Conservation (phyloP, 2,888 invertebrate genomes). For the Pardosa pseudoannulata region DNA sequence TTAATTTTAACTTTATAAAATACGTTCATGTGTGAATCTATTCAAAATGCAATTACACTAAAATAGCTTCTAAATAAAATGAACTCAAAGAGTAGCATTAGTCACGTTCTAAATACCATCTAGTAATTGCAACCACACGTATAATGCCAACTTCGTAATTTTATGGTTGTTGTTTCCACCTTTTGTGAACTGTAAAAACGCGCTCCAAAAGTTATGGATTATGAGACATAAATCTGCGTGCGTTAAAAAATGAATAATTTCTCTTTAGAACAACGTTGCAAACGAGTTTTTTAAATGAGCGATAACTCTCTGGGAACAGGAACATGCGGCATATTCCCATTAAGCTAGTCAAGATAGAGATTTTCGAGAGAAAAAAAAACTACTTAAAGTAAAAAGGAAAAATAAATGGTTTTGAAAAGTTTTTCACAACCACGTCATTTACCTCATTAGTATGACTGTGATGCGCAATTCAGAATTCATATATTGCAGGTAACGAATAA, state of each 20-base stretch:
- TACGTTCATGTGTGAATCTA: background rate
- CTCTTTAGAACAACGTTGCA: constrained; percentile 1
- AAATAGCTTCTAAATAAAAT: background rate
- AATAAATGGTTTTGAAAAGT: constrained; percentile 10
- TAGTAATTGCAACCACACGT: background rate
- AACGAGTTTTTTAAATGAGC: constrained; percentile 31
- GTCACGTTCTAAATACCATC: background rate
- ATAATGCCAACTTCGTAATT: background rate
- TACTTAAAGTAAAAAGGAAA: constrained; percentile 24
- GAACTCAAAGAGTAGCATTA: background rate
- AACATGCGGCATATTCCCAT: constrained; percentile 29
- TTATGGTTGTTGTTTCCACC: background rate
- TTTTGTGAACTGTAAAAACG: background rate
- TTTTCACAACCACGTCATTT: background rate
- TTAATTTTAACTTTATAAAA: no score
- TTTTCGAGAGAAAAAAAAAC: constrained; percentile 25
- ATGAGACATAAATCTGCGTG: constrained; percentile 40
- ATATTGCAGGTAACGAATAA: no score
- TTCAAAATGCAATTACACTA: background rate
- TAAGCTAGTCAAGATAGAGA: constrained; percentile 3
- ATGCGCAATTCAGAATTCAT: no score
- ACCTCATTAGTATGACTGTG: background rate
- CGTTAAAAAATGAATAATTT: constrained; percentile 27
- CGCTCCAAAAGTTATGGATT: constrained; percentile 9
- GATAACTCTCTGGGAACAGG: constrained; percentile 41